Conservation (phyloP, 2,113 vertebrate species). For the Rostratula benghalensis region DNA sequence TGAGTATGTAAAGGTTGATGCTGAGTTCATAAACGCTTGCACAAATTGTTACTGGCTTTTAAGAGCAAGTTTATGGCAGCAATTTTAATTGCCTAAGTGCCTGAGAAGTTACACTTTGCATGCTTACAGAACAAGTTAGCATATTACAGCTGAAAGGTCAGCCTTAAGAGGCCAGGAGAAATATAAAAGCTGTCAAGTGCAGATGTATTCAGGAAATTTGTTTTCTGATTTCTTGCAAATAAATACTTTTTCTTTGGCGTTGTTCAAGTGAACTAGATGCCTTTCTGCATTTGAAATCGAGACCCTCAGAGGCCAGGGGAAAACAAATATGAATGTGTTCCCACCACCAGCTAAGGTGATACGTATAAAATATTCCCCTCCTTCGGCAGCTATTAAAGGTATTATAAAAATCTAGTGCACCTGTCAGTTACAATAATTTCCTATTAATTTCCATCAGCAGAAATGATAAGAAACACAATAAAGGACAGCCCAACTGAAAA, state of each 20-base stretch:
- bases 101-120: neutral
- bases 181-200: neutral
- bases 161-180: neutral
- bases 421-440: neutral
- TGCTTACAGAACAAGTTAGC: neutral
- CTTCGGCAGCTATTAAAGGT: neutral
- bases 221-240: neutral
- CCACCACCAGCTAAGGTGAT: neutral
- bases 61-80: neutral
- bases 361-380: neutral
- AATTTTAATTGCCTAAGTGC: slow-evolving; percentile 18
- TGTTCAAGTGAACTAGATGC: neutral
- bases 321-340: neutral
- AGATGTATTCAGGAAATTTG: slow-evolving; percentile 15
- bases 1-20: neutral
- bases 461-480: neutral
- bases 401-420: neutral
- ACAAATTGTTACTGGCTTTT: neutral
- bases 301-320: neutral
- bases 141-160: neutral
- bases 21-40: neutral
- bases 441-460: neutral
- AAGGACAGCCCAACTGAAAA: neutral
- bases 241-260: neutral
- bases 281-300: neutral